Conservation (phyloP, 2,888 invertebrate species). For the Agrochola lota region DNA sequence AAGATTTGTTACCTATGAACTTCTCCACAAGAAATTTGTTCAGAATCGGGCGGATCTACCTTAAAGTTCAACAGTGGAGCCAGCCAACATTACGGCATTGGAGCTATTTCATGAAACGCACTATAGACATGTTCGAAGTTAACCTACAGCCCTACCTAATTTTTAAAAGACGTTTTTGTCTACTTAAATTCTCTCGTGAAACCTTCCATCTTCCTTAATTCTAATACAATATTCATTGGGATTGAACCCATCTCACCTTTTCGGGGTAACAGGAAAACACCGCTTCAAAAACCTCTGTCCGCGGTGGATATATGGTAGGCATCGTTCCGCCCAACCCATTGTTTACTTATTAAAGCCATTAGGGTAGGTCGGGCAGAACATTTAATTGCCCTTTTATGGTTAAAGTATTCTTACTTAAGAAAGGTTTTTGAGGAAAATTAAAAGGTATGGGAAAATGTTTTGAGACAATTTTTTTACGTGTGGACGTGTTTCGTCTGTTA, state of each 20-base stretch:
- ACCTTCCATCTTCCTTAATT: neutral
- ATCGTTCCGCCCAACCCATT: conserved; percentile 61
- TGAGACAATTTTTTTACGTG: conserved; percentile 28
- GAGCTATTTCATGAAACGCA: no score
- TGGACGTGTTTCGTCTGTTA: neutral
- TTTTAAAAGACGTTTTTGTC: no score
- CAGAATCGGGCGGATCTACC: no score
- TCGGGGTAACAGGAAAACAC: conserved; percentile 29
- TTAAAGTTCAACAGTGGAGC: no score
- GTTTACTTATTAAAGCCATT: conserved; percentile 71
- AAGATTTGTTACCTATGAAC: no score
- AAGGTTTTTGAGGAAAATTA: conserved; percentile 38
- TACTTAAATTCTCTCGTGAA: neutral
- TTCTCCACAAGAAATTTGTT: no score
- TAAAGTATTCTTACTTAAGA: conserved; percentile 17
- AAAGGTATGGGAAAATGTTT: conserved; percentile 15
- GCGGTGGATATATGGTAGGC: neutral
- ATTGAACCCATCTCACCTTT: conserved; percentile 17
- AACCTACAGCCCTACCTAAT: no score
- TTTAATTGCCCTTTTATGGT: conserved; percentile 59
- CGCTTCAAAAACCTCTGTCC: conserved; percentile 4
- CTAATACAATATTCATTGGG: conserved; percentile 41
- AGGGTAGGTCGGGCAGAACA: conserved; percentile 59
- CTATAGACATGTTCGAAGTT: no score
- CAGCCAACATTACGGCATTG: no score